Evolutionary conservation across 2,888 invertebrate genomes (phyloP).

Genomic region (Stomorhina lunata): DNA sequence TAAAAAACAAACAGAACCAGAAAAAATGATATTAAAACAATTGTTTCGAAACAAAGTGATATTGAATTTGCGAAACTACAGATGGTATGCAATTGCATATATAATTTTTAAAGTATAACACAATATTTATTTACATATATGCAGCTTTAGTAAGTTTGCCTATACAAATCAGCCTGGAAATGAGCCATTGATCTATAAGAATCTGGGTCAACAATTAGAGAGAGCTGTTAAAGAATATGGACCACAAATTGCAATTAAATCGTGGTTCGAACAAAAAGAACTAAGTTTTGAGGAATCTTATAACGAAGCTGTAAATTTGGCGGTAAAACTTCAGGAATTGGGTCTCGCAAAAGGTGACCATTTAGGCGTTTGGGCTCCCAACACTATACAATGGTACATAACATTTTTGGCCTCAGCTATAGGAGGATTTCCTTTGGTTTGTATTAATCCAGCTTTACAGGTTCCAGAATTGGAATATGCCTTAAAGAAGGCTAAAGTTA

Average conservation of each 20-base stretch:
- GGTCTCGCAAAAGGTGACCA: constrained; percentile 87
- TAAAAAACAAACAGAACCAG: neutral
- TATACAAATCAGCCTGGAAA: constrained; percentile 81
- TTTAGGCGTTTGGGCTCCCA: constrained; percentile 89
- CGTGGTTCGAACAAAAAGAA: constrained; percentile 80
- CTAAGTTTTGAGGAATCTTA: constrained; percentile 81
- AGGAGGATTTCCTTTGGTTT: constrained; percentile 86
- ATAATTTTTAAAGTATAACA: neutral
- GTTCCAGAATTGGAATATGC: constrained; percentile 85
- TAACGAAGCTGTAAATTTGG: constrained; percentile 82
- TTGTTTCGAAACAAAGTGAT: neutral
- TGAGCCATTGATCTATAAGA: constrained; percentile 80
- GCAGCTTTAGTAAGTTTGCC: constrained; percentile 73
- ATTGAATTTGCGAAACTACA: neutral
- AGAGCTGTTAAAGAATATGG: constrained; percentile 81
- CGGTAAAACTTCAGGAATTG: constrained; percentile 84
- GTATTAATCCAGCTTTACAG: constrained; percentile 87
- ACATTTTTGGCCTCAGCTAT: constrained; percentile 85
- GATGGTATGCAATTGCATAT: neutral
- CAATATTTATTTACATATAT: neutral
- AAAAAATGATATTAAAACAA: constrained; percentile 31
- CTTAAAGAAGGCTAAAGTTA: constrained; percentile 85
- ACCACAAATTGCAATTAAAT: constrained; percentile 81
- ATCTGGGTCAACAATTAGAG: constrained; percentile 82
- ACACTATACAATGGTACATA: constrained; percentile 87